phyloP scores from a whole-genome alignment of 2,888 invertebrate species.

The Leptopterna dolabrata region DNA sequence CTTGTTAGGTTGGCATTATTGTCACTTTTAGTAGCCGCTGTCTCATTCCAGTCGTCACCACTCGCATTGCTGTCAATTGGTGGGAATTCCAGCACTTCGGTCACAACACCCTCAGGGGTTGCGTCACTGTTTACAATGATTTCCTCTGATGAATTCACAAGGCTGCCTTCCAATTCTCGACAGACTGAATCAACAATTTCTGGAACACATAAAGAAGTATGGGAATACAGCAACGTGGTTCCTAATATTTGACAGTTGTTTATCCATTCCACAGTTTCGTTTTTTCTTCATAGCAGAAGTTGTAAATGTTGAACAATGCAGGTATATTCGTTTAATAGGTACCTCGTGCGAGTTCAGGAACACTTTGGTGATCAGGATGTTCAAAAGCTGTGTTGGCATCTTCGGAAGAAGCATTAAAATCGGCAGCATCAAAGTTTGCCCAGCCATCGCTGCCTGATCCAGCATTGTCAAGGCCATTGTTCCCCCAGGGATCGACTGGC shows the following conservation, averaged over 20 bases:
- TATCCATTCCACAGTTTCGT: too few species aligned
- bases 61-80: not conserved
- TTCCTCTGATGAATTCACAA: not conserved
- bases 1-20: conserved; percentile 60
- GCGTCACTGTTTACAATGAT: not conserved
- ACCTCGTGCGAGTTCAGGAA: conserved; percentile 13
- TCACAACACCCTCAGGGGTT: not conserved
- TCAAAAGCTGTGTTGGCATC: not conserved
- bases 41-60: not conserved
- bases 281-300: too few species aligned
- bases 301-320: too few species aligned
- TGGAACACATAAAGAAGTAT: not conserved
- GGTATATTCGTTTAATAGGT: too few species aligned
- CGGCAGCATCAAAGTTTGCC: conserved; percentile 67
- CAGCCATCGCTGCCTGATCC: conserved; percentile 65
- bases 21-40: conserved; percentile 53
- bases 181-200: not conserved
- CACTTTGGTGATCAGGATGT: not conserved
- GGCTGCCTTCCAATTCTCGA: not conserved
- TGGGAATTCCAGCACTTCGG: not conserved
- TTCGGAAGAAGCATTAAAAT: not conserved
- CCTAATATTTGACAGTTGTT: too few species aligned
- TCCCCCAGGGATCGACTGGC: conserved; percentile 64
- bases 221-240: not conserved
- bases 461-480: conserved; percentile 64